phyloP scores from a whole-genome alignment of 35 echinoderm and acorn worm species.

The Anneissia japonica region DNA sequence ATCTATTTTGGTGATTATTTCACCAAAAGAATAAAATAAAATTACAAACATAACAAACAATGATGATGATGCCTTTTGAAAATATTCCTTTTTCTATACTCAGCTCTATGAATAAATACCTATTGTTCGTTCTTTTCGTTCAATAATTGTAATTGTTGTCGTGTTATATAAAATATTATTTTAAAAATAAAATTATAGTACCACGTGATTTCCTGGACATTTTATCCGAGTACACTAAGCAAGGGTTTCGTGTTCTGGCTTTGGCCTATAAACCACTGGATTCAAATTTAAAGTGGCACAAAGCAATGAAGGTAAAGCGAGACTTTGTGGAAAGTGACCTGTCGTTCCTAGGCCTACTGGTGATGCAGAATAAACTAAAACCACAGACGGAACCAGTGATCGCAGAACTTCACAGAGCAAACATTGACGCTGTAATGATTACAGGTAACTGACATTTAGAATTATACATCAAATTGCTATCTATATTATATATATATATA shows the following conservation, averaged over 20 bases:
- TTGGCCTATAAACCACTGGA: conserved; percentile 45
- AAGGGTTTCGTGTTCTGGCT: conserved; percentile 55
- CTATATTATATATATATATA: no score
- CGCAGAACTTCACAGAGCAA: background rate
- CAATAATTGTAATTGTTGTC: background rate
- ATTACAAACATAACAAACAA: no score
- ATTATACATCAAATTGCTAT: no score
- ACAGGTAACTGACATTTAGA: background rate
- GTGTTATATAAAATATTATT: no score
- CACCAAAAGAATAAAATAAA: no score
- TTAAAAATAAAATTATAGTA: conserved; percentile 34
- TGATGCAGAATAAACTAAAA: conserved; percentile 18
- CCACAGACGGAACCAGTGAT: conserved; percentile 14
- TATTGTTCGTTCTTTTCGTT: no score
- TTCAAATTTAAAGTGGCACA: conserved; percentile 16
- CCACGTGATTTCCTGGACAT: conserved; percentile 53
- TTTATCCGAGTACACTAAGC: conserved; percentile 32
- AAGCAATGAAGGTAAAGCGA: conserved; percentile 28
- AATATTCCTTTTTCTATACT: no score
- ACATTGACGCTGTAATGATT: background rate
- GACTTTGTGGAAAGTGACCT: background rate
- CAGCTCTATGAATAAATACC: no score
- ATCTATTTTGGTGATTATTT: no score
- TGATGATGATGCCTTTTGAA: no score
- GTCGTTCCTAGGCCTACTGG: background rate